These are phyloP conservation scores for Alloplasta piceator DNA, from an alignment of 2,888 invertebrate species.

Conservation along the genomic window DNA sequence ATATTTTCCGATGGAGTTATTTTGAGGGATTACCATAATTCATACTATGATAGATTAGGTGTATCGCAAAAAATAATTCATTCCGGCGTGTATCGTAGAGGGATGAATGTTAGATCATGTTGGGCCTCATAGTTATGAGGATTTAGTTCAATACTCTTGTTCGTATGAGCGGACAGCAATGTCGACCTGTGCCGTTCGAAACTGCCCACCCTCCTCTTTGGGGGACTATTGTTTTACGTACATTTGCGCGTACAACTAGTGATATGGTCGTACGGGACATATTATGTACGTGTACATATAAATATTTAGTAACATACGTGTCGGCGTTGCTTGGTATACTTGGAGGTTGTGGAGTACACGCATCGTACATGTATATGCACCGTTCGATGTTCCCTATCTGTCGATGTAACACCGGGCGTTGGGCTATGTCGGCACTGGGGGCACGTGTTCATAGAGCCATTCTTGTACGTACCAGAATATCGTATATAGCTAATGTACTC, in stretches of 20 bases:
- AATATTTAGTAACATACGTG: not conserved
- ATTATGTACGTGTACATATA: slow-evolving; percentile 17
- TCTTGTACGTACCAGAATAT: slow-evolving; percentile 36
- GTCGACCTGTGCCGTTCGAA: no score
- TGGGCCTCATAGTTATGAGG: no score
- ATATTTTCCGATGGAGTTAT: no score
- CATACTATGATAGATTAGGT: no score
- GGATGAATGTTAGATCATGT: no score
- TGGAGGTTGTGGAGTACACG: not conserved
- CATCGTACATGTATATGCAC: not conserved
- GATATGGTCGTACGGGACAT: not conserved
- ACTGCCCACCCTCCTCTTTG: not conserved
- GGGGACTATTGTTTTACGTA: not conserved
- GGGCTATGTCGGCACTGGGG: slow-evolving; percentile 25
- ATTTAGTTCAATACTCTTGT: no score
- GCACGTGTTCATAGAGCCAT: slow-evolving; percentile 51
- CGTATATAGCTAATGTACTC: slow-evolving; percentile 46
- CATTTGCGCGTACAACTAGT: not conserved
- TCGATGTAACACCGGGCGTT: slow-evolving; percentile 41
- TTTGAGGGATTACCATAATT: no score
- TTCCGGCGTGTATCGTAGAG: no score
- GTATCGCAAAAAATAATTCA: no score
- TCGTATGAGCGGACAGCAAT: no score
- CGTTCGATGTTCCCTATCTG: slow-evolving; percentile 54
- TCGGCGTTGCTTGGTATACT: not conserved